Evolutionary conservation across 2,888 invertebrate species (phyloP).

Genomic region (Brachypterus glaber): DNA sequence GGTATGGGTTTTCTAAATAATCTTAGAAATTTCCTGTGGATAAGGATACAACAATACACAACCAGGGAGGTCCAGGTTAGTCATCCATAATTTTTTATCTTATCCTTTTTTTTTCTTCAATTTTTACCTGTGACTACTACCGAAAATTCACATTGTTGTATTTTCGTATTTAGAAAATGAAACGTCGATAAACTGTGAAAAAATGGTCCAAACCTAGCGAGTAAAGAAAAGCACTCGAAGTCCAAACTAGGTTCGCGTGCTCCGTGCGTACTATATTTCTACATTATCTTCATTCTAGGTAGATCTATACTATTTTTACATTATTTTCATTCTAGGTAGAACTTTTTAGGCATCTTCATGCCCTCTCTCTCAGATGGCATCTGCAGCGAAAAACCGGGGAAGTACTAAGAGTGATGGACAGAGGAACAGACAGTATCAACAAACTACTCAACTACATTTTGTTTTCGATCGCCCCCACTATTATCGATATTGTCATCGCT

Average conservation of each 20-base stretch:
- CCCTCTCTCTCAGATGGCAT: conserved; percentile 90
- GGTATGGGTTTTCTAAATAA: conserved; percentile 91
- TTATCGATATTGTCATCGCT: conserved; percentile 86
- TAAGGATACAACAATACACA: conserved; percentile 90
- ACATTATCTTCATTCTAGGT: conserved; percentile 10
- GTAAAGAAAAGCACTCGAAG: too few species aligned
- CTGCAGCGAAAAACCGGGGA: conserved; percentile 92
- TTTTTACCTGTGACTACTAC: too few species aligned
- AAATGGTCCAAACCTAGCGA: too few species aligned
- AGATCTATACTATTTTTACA: not conserved
- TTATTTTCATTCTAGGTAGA: conserved; percentile 51
- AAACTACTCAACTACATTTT: conserved; percentile 84
- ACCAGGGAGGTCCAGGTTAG: conserved; percentile 78
- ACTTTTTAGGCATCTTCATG: conserved; percentile 80
- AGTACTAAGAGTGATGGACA: conserved; percentile 91
- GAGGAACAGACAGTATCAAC: conserved; percentile 94
- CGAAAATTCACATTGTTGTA: too few species aligned
- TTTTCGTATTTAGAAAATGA: too few species aligned
- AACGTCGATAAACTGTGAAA: too few species aligned
- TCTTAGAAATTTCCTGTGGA: conserved; percentile 86
- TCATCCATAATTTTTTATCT: conserved; percentile 3
- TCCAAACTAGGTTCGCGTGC: too few species aligned
- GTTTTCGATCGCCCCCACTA: conserved; percentile 88
- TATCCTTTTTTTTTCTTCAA: too few species aligned
- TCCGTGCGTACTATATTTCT: conserved; percentile 2